Conservation (phyloP, 2,113 vertebrate species). For the Sylvia atricapilla region DNA sequence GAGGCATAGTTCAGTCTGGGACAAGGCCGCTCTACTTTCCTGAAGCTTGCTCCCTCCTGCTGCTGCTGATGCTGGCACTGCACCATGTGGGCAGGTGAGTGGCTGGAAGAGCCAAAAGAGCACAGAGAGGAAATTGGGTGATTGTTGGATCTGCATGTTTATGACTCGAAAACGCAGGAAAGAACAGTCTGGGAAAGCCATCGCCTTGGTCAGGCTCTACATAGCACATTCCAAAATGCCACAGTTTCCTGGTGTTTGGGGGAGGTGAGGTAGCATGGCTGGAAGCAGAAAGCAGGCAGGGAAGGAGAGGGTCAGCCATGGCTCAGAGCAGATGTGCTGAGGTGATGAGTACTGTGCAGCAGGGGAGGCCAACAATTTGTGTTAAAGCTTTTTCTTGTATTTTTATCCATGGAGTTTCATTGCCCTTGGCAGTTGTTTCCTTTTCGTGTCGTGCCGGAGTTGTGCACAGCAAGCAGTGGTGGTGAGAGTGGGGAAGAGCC, state of each 20-base stretch:
- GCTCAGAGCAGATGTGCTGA: neutral
- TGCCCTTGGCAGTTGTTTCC: neutral
- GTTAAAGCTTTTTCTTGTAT: neutral
- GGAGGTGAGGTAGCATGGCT: neutral
- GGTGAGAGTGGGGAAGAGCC: neutral
- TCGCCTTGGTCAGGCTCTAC: neutral
- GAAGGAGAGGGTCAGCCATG: neutral
- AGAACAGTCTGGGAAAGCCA: neutral
- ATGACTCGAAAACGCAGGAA: neutral
- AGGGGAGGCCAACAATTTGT: neutral
- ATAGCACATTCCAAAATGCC: neutral
- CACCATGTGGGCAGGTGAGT: neutral
- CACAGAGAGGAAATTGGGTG: fast-evolving
- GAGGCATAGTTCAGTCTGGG: neutral
- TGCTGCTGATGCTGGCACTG: neutral
- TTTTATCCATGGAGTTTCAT: neutral
- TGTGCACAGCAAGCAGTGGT: fast-evolving
- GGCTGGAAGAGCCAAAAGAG: neutral
- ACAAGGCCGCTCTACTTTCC: neutral
- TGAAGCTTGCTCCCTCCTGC: neutral
- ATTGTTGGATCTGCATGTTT: neutral
- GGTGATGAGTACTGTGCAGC: neutral
- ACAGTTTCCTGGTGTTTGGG: neutral
- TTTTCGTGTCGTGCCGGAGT: fast-evolving
- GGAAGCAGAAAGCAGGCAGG: neutral